A percentile compares a stretch with the other conserved stretches of the same genome.
Evolutionary conservation across 1,140 invertebrate species (phyloP).

Genomic region (Semibalanus balanoides): DNA sequence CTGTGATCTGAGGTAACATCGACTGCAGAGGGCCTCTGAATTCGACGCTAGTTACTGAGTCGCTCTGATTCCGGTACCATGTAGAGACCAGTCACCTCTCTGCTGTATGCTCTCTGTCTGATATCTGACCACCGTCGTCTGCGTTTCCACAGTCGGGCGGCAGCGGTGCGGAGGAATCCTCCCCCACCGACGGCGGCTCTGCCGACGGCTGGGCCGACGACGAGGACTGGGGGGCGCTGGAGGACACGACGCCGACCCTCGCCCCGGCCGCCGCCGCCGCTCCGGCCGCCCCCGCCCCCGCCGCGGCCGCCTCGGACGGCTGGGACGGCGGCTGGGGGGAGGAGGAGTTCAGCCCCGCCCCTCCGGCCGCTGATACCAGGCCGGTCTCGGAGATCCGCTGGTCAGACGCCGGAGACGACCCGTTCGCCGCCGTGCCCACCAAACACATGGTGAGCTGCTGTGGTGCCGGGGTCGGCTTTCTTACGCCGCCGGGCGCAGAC

Average conservation of each 20-base stretch:
- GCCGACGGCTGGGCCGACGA: conserved; percentile 53
- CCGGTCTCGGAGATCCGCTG: neutral
- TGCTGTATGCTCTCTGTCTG: conserved; percentile 10
- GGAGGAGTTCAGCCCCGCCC: conserved; percentile 17
- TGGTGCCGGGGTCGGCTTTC: no score
- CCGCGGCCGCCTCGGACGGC: conserved; percentile 50
- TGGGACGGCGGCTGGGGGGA: conserved; percentile 15
- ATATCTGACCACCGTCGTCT: conserved; percentile 27
- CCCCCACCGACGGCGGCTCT: conserved; percentile 37
- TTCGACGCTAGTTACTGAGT: no score
- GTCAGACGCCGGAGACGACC: neutral
- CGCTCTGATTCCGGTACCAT: neutral
- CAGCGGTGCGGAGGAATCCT: conserved; percentile 39
- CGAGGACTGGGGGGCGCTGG: conserved; percentile 32
- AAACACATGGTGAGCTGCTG: conserved; percentile 20
- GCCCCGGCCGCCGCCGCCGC: conserved; percentile 47
- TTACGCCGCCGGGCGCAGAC: no score
- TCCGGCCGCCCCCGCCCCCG: conserved; percentile 48
- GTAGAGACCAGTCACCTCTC: neutral
- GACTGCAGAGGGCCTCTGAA: conserved; percentile 7
- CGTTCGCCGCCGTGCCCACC: conserved; percentile 8
- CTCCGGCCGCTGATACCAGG: conserved; percentile 11
- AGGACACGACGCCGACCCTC: conserved; percentile 38
- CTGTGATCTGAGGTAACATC: neutral
- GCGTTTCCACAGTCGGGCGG: conserved; percentile 34